phyloP scores from a whole-genome alignment of 92 coral and sea anemone species.

The Parazoanthus atlanticus region DNA sequence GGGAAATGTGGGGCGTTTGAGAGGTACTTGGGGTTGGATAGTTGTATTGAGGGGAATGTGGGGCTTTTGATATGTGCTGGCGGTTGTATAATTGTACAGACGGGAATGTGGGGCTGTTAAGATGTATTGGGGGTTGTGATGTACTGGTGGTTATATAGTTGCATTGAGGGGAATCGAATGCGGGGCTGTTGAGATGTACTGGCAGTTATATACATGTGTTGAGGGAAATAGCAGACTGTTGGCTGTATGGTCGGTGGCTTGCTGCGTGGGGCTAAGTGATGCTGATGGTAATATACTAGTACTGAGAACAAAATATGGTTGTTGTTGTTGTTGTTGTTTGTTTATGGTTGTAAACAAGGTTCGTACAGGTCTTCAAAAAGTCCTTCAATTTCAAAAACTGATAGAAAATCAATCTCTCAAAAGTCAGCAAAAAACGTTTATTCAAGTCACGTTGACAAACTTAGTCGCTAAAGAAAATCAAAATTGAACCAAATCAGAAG shows the following conservation, averaged over 20 bases:
- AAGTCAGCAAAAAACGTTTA: too few species aligned
- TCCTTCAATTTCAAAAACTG: too few species aligned
- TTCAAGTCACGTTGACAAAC: too few species aligned
- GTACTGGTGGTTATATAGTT: neutral
- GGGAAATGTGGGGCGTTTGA: neutral
- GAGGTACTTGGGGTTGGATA: neutral
- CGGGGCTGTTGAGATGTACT: neutral
- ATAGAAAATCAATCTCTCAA: too few species aligned
- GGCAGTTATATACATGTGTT: neutral
- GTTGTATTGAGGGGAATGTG: neutral
- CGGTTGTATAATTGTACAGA: neutral
- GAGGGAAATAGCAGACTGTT: neutral
- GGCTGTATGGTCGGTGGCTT: too few species aligned
- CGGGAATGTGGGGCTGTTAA: neutral
- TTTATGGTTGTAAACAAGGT: too few species aligned
- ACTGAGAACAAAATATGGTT: too few species aligned
- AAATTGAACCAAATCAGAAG: neutral
- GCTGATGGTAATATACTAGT: neutral
- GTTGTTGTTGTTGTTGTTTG: too few species aligned
- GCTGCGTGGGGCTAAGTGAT: too few species aligned
- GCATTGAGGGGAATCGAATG: conserved; percentile 2
- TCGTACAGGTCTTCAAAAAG: too few species aligned
- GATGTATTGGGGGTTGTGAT: neutral
- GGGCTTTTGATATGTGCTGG: neutral
- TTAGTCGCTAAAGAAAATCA: too few species aligned